These are phyloP conservation scores for Malurus melanocephalus DNA, from an alignment of 2,113 vertebrate genomes.

Conservation along the genomic window DNA sequence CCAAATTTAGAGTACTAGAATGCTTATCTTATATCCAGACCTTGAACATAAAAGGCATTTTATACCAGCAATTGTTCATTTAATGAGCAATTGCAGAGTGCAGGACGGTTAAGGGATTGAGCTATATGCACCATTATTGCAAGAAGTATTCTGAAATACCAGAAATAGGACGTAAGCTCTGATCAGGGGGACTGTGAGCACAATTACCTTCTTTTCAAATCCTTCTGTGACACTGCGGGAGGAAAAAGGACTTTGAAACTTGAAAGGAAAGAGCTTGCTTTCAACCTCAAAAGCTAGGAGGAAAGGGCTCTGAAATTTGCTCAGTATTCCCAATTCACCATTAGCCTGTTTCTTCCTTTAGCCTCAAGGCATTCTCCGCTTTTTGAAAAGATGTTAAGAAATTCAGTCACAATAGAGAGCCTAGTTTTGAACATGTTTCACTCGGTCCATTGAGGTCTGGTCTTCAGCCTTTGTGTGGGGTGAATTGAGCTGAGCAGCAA, in stretches of 20 bases:
- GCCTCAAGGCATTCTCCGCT: conserved; percentile 99
- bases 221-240: conserved; percentile 99
- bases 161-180: conserved; percentile 98
- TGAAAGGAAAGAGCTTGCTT: conserved; percentile 99
- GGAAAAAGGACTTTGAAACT: conserved; percentile 99
- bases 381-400: conserved; percentile 99
- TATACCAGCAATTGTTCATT: conserved; percentile 89
- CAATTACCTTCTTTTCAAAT: conserved; percentile 99
- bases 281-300: conserved; percentile 99
- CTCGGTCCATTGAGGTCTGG: conserved; percentile 93
- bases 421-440: conserved; percentile 94
- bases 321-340: conserved; percentile 99
- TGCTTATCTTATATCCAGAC: conserved; percentile 89
- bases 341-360: conserved; percentile 99
- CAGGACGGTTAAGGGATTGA: conserved; percentile 88
- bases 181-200: conserved; percentile 99
- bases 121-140: conserved; percentile 93
- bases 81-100: conserved; percentile 91
- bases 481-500: conserved; percentile 91
- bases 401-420: conserved; percentile 99
- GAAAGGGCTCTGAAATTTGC: conserved; percentile 99
- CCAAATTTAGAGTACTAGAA: conserved; percentile 90
- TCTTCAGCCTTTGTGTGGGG: conserved; percentile 94
- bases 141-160: conserved; percentile 98
- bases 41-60: conserved; percentile 89